These are phyloP conservation scores for Xanthostigma xanthostigma DNA, from an alignment of 2,888 invertebrate genomes.

Conservation along the genomic window DNA sequence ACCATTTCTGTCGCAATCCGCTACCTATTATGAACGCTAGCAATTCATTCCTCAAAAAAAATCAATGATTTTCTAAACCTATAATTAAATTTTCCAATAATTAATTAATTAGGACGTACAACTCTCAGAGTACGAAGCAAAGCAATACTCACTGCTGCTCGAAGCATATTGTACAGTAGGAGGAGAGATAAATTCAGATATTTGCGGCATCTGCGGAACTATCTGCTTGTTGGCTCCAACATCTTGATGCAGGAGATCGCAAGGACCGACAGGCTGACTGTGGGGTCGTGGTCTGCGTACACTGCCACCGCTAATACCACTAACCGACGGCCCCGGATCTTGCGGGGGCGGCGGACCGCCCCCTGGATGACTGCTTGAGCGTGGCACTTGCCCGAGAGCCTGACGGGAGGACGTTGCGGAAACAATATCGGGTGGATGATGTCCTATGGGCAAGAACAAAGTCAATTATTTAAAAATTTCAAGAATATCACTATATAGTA, in stretches of 20 bases:
- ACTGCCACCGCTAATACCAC: conserved; percentile 8
- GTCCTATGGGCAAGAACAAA: conserved; percentile 11
- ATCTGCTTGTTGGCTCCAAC: conserved; percentile 12
- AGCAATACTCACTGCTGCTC: conserved; percentile 41
- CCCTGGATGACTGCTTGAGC: conserved; percentile 28
- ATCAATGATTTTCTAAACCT: conserved; percentile 1
- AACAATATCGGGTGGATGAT: conserved; percentile 10
- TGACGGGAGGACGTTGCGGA: background rate
- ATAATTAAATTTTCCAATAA: background rate
- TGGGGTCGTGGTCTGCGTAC: conserved; percentile 26
- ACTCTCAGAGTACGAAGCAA: background rate
- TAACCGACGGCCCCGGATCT: conserved; percentile 16
- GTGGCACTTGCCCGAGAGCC: conserved; percentile 19
- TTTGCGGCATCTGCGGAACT: conserved; percentile 26
- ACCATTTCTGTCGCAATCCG: no score
- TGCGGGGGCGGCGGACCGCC: conserved; percentile 16
- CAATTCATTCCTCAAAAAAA: conserved; percentile 2
- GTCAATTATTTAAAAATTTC: background rate
- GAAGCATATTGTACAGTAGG: conserved; percentile 42
- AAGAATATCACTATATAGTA: no score
- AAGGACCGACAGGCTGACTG: conserved; percentile 29
- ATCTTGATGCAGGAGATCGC: conserved; percentile 20
- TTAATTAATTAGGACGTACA: background rate
- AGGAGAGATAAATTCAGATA: conserved; percentile 35
- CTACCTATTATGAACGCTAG: no score